phyloP scores from a whole-genome alignment of 2,113 vertebrate genomes.

The Phoxinus phoxinus region DNA sequence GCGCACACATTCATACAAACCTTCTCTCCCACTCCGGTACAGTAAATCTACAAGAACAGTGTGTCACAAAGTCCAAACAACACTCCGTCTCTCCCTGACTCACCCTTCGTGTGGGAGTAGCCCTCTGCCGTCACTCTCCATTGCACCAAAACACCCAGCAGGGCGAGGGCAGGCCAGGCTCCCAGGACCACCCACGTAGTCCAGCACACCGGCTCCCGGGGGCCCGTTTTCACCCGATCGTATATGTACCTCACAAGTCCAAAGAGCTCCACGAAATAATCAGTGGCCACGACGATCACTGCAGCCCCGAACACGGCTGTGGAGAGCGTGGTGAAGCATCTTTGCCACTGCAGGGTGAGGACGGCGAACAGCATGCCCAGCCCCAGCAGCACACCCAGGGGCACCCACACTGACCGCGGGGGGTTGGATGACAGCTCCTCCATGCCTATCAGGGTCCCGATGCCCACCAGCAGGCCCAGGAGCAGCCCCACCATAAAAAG shows the following conservation, averaged over 20 bases:
- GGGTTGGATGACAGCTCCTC: constrained; percentile 89
- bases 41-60: background rate
- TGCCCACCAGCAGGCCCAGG: constrained; percentile 90
- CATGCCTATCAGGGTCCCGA: constrained; percentile 86
- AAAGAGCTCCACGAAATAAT: constrained; percentile 96
- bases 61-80: background rate
- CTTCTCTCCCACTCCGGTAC: background rate
- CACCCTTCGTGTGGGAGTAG: constrained; percentile 97
- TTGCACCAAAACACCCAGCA: constrained; percentile 90
- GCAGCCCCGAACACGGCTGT: constrained; percentile 91
- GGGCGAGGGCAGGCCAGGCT: constrained; percentile 90
- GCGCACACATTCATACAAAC: constrained; percentile 26
- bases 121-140: constrained; percentile 95
- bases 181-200: constrained; percentile 95
- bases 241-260: constrained; percentile 89
- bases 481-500: constrained; percentile 98
- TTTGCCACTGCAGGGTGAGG: constrained; percentile 96
- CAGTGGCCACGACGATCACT: constrained; percentile 89
- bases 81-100: constrained; percentile 46
- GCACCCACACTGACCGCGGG: constrained; percentile 92
- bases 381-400: constrained; percentile 91
- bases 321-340: constrained; percentile 92
- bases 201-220: constrained; percentile 83
- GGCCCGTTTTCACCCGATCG: constrained; percentile 87
- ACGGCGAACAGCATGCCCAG: constrained; percentile 95